Conservation (phyloP, 2,797 vertebrate genomes). For the Dendrocincla tyrannina region DNA sequence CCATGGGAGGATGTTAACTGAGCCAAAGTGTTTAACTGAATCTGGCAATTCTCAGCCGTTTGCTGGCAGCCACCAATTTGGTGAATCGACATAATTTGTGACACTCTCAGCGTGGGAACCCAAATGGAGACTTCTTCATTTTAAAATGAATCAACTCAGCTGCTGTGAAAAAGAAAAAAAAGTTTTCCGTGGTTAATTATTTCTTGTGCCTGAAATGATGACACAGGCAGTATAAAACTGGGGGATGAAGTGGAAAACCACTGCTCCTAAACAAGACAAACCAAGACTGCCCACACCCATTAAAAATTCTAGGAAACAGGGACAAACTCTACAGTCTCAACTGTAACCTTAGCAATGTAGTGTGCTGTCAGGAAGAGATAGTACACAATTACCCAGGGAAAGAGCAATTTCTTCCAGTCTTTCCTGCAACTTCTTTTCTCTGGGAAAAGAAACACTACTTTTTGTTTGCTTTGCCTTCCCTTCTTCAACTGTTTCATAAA, state of each 20-base stretch:
- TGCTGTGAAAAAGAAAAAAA: not conserved
- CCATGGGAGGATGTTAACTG: conserved; percentile 56
- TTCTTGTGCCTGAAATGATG: conserved; percentile 13
- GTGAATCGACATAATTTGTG: conserved; percentile 53
- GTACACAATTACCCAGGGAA: not conserved
- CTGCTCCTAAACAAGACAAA: not conserved
- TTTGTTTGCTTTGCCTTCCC: not conserved
- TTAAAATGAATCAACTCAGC: not conserved
- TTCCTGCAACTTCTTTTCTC: not conserved
- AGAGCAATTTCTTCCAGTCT: not conserved
- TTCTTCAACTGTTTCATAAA: not conserved
- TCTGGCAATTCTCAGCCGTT: conserved; percentile 51
- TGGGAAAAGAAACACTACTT: not conserved
- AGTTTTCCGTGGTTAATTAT: not conserved
- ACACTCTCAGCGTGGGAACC: conserved; percentile 34
- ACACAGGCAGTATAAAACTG: not conserved
- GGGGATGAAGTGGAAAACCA: conserved; percentile 47
- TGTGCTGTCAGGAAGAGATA: not conserved
- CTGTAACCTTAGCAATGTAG: not conserved
- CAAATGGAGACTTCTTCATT: conserved; percentile 37
- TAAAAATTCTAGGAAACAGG: conserved; percentile 31
- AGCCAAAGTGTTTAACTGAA: conserved; percentile 56
- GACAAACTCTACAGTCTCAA: not conserved
- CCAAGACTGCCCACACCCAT: not conserved
- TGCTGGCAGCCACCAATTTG: conserved; percentile 39